phyloP scores from a whole-genome alignment of 2,113 vertebrate genomes.

The Dendropsophus ebraccatus region DNA sequence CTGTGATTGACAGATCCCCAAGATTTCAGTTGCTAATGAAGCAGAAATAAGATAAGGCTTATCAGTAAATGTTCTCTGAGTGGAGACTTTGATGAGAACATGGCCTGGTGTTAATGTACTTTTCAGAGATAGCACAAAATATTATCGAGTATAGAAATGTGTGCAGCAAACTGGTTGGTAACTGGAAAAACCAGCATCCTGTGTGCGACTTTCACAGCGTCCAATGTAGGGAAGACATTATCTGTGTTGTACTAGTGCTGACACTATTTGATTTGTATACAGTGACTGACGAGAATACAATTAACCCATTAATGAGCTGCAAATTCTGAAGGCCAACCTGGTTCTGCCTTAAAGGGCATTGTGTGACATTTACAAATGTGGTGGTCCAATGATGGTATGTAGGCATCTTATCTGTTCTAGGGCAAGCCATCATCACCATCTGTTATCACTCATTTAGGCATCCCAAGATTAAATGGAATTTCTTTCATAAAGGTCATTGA shows the following conservation, averaged over 20 bases:
- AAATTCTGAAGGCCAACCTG: neutral
- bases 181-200: slow-evolving; percentile 3
- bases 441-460: neutral
- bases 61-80: slow-evolving; percentile 80
- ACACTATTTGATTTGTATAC: neutral
- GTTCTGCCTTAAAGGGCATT: neutral
- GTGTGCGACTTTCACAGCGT: neutral
- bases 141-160: slow-evolving; percentile 50
- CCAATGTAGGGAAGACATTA: neutral
- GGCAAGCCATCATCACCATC: neutral
- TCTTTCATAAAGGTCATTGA: neutral
- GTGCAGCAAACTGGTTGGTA: slow-evolving; percentile 22
- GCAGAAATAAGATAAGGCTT: slow-evolving; percentile 79
- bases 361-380: neutral
- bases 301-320: neutral
- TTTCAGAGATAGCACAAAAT: slow-evolving; percentile 78
- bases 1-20: slow-evolving; percentile 64
- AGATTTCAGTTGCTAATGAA: slow-evolving; percentile 76
- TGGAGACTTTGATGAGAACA: slow-evolving; percentile 78
- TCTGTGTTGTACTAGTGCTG: neutral
- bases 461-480: neutral
- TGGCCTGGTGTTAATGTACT: slow-evolving; percentile 79
- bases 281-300: neutral
- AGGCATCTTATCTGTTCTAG: neutral
- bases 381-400: neutral